phyloP scores from a whole-genome alignment of 2,888 invertebrate genomes.

The Idaea aversata region DNA sequence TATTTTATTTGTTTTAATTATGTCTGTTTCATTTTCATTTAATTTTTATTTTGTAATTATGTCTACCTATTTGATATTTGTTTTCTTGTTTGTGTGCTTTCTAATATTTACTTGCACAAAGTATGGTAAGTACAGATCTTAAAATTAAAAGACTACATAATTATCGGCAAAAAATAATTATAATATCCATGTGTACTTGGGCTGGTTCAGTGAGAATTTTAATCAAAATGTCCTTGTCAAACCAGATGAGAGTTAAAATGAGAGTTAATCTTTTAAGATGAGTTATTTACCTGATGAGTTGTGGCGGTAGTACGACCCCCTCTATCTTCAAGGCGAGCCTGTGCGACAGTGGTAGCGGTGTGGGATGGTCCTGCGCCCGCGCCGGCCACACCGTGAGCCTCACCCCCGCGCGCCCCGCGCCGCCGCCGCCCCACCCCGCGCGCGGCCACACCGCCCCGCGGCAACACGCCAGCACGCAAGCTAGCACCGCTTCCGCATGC shows the following conservation, averaged over 20 bases:
- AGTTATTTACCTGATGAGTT: constrained; percentile 82
- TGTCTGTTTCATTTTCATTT: too few relatives aligned
- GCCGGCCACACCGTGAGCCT: constrained; percentile 69
- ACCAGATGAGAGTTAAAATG: too few relatives aligned
- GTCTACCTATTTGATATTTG: too few relatives aligned
- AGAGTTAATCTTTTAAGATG: too few relatives aligned
- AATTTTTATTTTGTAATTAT: too few relatives aligned
- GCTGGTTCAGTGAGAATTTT: too few relatives aligned
- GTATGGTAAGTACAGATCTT: too few relatives aligned
- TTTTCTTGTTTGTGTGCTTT: too few relatives aligned
- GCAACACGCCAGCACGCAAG: constrained; percentile 71
- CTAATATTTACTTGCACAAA: too few relatives aligned
- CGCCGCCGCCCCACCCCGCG: constrained; percentile 91
- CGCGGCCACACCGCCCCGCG: constrained; percentile 88
- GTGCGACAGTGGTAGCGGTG: constrained; percentile 90
- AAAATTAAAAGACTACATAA: too few relatives aligned
- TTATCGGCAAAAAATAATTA: background rate
- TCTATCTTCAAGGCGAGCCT: constrained; percentile 96
- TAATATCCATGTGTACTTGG: background rate
- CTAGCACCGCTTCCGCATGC: constrained; percentile 33
- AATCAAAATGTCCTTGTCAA: too few relatives aligned
- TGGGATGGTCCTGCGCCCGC: constrained; percentile 85
- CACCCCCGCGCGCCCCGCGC: constrained; percentile 73
- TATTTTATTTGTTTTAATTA: too few relatives aligned
- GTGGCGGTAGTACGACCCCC: constrained; percentile 88